Evolutionary conservation across 2,797 vertebrate species (phyloP).

Genomic region (Myiotriccus ornatus): DNA sequence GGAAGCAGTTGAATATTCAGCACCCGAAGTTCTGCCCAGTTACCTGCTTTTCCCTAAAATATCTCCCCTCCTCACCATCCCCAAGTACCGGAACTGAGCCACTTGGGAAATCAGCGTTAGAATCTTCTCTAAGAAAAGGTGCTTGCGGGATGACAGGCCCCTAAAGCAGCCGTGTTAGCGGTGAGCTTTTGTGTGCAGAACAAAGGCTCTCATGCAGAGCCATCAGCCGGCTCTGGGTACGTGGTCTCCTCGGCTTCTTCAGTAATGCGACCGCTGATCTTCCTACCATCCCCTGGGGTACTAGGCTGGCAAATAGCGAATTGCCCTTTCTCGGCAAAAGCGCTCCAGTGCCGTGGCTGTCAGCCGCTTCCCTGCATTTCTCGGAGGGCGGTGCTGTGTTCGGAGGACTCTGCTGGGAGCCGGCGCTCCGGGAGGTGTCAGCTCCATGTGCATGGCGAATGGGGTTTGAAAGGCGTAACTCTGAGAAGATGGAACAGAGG

Average conservation of each 20-base stretch:
- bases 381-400: background rate
- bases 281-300: background rate
- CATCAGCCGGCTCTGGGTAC: background rate
- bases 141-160: background rate
- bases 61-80: background rate
- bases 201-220: conserved; percentile 21
- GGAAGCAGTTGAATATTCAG: background rate
- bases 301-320: background rate
- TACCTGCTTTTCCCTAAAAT: background rate
- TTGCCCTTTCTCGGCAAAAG: background rate
- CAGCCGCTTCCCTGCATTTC: background rate
- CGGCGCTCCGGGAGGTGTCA: accelerated
- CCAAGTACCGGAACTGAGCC: background rate
- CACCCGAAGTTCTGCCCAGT: background rate
- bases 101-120: background rate
- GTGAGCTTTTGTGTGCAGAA: conserved; percentile 54
- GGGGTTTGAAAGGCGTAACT: background rate
- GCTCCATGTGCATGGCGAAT: background rate
- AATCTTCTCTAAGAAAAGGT: background rate
- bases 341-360: background rate
- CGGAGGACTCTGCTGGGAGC: background rate
- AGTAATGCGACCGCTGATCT: background rate
- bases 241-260: background rate
- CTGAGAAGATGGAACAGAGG: background rate
- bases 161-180: background rate